Percentiles rank a stretch among this genome's conserved stretches.
phyloP scores from a whole-genome alignment of 2,113 vertebrate genomes.

The Sphyrna mokarran region DNA sequence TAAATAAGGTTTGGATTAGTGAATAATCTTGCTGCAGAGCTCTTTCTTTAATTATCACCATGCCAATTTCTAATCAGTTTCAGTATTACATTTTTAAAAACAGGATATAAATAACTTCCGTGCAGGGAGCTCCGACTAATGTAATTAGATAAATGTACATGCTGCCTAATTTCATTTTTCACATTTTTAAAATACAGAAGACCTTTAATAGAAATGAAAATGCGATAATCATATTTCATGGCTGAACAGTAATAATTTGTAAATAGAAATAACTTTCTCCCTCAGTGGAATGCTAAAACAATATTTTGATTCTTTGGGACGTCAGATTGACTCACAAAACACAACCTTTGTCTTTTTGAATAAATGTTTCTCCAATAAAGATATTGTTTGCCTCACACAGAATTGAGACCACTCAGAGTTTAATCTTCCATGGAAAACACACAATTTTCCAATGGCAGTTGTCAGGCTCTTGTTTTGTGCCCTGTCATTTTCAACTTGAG shows the following conservation, averaged over 20 bases:
- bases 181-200: not conserved
- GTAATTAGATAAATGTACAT: not conserved
- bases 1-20: not conserved
- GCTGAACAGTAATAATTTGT: not conserved
- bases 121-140: not conserved
- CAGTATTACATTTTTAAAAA: not conserved
- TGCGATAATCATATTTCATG: not conserved
- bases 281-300: not conserved
- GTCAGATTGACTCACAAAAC: not conserved
- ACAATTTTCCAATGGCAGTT: conserved; percentile 22
- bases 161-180: not conserved
- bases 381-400: not conserved
- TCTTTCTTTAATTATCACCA: not conserved
- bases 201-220: not conserved
- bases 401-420: not conserved
- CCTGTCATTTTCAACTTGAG: conserved; percentile 24
- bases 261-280: not conserved
- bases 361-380: not conserved
- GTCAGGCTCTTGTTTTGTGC: not conserved
- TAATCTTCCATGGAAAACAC: conserved; percentile 25
- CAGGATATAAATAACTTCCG: not conserved
- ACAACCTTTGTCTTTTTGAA: not conserved
- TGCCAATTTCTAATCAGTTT: not conserved
- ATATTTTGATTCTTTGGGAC: not conserved
- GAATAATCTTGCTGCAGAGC: not conserved